Base-by-base conservation (phyloP, 2,113 vertebrate genomes). In the Elachura formosa region DNA sequence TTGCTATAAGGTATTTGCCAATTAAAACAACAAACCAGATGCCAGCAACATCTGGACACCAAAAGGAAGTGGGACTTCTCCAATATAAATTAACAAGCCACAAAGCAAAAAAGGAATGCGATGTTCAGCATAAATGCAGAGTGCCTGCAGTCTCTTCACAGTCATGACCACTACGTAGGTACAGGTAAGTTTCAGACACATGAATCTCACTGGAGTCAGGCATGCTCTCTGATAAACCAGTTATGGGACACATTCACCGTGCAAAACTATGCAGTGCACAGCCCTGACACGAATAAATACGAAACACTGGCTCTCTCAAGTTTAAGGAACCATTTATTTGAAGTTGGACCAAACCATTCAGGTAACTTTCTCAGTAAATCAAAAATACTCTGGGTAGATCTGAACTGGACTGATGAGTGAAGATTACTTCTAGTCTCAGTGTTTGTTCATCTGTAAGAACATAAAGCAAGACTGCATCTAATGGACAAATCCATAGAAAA, bases 21-120 rank as follows among this genome's bases (percentile, higher is more conserved):
- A 81, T 45, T 55, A 67, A 93, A 93, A 89, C 81, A 94, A 74
- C 46, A 92, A 94, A 94, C 24, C 73, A 95, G 64, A 71, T 74
- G 73, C 40, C 61, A 84, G 40, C 20, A 81, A 90, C 68, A 96
- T 75, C 90, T 94, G 90, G 62, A 88, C 23, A 94, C n/a, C 72
- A 86, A 92, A 26, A 73, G 19, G 61, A 21, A 74, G 10, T 67
- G 52, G 72, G 77, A 80, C n/a, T 90, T 74, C 56, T 55, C 64
- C 61, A 90, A 33, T 11, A 64, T 11, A 92, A 87, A 80, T 64
- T 71, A 90, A 87, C 25, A 49, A 23, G 45, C 48, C 48, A 83
- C 52, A 71, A 0, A 49, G 55, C 38, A 49, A 66, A 86, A 81
- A 34, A 74, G 21, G 48, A 88, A 58, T 12, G 29, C 40, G 67